Percentiles rank a stretch among this genome's conserved stretches.
Evolutionary conservation across 2,797 vertebrate species (phyloP).

Genomic region (Manis pentadactyla): DNA sequence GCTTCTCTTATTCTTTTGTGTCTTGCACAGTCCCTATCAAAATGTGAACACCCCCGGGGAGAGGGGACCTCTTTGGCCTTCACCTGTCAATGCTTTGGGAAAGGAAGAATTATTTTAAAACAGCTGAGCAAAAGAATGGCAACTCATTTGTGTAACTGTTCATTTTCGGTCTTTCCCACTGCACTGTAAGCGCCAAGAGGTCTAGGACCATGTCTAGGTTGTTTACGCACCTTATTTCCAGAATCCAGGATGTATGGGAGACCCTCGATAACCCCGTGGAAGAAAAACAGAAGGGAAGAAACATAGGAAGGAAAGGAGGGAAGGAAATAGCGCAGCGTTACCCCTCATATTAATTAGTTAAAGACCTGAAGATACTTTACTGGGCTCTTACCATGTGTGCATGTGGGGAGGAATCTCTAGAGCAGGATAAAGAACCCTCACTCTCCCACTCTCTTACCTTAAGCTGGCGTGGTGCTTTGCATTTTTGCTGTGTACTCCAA

Average conservation of each 20-base stretch:
- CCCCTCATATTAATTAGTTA: not conserved
- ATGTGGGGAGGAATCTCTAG: not conserved
- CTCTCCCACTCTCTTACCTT: not conserved
- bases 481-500: not conserved
- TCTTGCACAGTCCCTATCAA: not conserved
- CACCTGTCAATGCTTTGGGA: not conserved
- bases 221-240: not conserved
- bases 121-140: conserved; percentile 5
- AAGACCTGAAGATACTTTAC: not conserved
- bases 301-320: not conserved
- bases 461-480: not conserved
- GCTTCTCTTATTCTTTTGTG: not conserved
- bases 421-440: not conserved
- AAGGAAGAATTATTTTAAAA: conserved; percentile 30
- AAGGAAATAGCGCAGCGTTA: not conserved
- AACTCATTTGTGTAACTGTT: not conserved
- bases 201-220: not conserved
- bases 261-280: not conserved
- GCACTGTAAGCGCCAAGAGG: not conserved
- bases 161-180: conserved; percentile 7
- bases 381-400: not conserved
- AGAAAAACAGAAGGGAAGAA: not conserved
- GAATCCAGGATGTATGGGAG: not conserved
- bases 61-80: conserved; percentile 8
- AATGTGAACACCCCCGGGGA: not conserved